Evolutionary conservation across 2,888 invertebrate species (phyloP).

Genomic region (Papilio gigon): DNA sequence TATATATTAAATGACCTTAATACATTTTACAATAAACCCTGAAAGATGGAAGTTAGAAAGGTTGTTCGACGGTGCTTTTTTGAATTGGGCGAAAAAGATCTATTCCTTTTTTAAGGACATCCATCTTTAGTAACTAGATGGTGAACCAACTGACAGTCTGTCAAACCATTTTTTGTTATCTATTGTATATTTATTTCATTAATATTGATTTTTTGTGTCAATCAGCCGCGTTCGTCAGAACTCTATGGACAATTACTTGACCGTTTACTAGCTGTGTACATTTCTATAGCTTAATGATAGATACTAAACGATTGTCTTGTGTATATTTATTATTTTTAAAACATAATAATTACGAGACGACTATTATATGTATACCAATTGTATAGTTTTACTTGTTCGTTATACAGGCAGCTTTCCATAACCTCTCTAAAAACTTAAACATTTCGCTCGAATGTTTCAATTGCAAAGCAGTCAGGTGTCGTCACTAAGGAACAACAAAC

Average conservation of each 20-base stretch:
- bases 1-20: too few species aligned
- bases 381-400: not conserved
- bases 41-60: too few species aligned
- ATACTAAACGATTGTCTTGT: not conserved
- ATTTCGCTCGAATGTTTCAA: not conserved
- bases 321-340: not conserved
- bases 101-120: too few species aligned
- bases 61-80: too few species aligned
- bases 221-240: not conserved
- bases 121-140: too few species aligned
- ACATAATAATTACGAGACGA: not conserved
- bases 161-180: not conserved
- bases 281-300: not conserved
- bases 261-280: not conserved
- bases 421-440: not conserved
- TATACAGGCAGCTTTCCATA: not conserved
- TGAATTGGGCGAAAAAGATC: too few species aligned
- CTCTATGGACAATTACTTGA: slow-evolving; percentile 17
- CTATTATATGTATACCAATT: not conserved
- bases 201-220: too few species aligned
- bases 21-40: too few species aligned
- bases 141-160: too few species aligned
- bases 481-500: slow-evolving; percentile 26
- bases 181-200: not conserved
- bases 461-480: not conserved